Conservation (phyloP, 92 coral and sea anemone genomes). For the Heliopora coerulea region DNA sequence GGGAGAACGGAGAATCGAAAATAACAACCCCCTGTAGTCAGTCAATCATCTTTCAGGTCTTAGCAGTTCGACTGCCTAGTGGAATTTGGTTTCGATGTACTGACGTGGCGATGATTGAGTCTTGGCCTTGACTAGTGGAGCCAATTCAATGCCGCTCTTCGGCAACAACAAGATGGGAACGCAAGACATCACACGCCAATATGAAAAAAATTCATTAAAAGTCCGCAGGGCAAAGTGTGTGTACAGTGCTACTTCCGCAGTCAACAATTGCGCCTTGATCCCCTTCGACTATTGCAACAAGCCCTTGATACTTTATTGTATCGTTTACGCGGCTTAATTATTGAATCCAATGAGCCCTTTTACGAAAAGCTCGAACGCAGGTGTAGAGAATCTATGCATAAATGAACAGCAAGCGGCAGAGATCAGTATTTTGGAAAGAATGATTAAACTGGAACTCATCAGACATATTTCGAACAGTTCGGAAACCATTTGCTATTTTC, state of each 20-base stretch:
- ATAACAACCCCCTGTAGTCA: constrained; percentile 30
- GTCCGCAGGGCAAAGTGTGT: no score
- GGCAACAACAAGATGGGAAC: background rate
- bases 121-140: background rate
- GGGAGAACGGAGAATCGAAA: constrained; percentile 28
- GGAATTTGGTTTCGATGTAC: constrained; percentile 21
- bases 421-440: background rate
- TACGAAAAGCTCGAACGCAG: background rate
- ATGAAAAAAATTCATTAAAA: no score
- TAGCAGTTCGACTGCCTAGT: background rate
- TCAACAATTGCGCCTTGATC: no score
- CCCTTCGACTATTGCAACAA: no score
- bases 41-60: constrained; percentile 34
- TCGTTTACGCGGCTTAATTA: no score
- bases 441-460: background rate
- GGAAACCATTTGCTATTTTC: background rate
- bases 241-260: no score
- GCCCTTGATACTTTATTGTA: no score
- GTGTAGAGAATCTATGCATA: background rate
- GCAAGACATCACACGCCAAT: background rate
- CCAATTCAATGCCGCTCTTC: background rate
- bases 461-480: background rate
- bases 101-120: constrained; percentile 38
- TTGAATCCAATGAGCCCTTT: no score
- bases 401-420: background rate